Base-by-base conservation (phyloP, 2,797 vertebrate species). In the Danio choprae region DNA sequence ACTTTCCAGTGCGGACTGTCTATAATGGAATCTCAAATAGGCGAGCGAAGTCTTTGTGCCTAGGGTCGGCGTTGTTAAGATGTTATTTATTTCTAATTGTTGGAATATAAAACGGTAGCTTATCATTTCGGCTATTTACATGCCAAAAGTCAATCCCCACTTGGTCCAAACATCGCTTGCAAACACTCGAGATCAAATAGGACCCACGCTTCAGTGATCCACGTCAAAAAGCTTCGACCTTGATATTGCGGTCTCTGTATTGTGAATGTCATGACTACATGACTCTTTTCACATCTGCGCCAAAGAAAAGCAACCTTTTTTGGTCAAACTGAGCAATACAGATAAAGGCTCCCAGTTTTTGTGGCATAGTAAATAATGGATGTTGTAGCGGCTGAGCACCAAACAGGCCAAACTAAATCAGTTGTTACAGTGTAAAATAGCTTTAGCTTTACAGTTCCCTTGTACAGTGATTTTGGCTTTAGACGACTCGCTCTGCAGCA, bases 1-100 rank as follows among this genome's bases (percentile, higher is more conserved):
- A 98, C 96, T 93, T 95, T 92, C 91, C 89, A 88, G 92, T 92
- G 91, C 91, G 91, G 92, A 94, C 91, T 93, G 93, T 90, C 91
- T 90, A 92, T 95, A 95, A 95, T 96, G 93, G 94, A 96, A 96
- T 94, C 94, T 94, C 94, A 95, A 96, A 93, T 91, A 94, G 94
- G 93, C 92, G 91, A 93, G 81, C 77, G 55, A 79, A 85, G 91
- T 92, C 93, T 94, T 93, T 94, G 94, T 92, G 92, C 92, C 88
- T 89, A 13, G 89, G 93, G 93, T 83, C 79, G 80, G 74, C 90
- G 91, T 91, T 90, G 94, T 94, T 94, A 94, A 94, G 93, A 94
- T 89, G 93, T 94, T 95, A 95, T 95, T 96, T 94, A 92, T 94
- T 93, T 93, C 93, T 95, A 95, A 96, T 96, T 95, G 95, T 95